phyloP scores from a whole-genome alignment of 2,113 vertebrate genomes.

The Cynopterus brachyotis region DNA sequence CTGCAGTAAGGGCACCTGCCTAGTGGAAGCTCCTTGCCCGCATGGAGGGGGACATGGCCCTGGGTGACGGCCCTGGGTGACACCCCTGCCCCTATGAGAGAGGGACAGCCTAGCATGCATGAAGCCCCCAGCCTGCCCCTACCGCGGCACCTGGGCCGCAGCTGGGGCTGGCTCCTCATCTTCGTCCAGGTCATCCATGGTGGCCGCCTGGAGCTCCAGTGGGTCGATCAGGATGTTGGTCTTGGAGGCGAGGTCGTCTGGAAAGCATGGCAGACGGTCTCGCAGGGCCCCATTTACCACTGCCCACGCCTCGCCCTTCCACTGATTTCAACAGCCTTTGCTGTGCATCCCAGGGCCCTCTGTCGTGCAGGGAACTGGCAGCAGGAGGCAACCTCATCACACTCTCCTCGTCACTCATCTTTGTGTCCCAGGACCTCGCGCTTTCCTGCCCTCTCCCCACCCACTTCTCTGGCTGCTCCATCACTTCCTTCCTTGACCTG shows the following conservation, averaged over 20 bases:
- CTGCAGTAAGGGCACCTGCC: neutral
- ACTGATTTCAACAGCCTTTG: neutral
- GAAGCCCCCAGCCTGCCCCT: neutral
- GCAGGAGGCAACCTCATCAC: neutral
- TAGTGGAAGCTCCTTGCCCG: neutral
- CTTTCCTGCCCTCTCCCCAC: too few species aligned
- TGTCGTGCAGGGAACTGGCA: neutral
- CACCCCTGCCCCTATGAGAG: fast-evolving
- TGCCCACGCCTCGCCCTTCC: fast-evolving
- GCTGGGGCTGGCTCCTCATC: constrained; percentile 91
- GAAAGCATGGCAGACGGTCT: neutral
- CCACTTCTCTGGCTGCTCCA: neutral
- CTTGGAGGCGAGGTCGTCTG: constrained; percentile 95
- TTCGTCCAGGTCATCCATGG: constrained; percentile 98
- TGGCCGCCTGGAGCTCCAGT: constrained; percentile 92
- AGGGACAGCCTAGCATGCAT: neutral
- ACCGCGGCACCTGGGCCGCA: constrained; percentile 87
- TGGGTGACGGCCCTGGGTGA: neutral
- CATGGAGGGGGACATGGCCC: neutral
- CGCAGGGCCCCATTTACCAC: neutral
- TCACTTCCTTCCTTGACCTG: neutral
- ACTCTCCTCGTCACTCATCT: neutral
- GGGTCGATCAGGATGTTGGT: constrained; percentile 97
- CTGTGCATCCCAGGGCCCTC: too few species aligned
- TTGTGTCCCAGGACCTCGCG: neutral